Evolutionary conservation across 2,113 vertebrate genomes (phyloP), one percentile per base, ranked within the genome.

Genomic region (Melanostigma gelatinosum): DNA sequence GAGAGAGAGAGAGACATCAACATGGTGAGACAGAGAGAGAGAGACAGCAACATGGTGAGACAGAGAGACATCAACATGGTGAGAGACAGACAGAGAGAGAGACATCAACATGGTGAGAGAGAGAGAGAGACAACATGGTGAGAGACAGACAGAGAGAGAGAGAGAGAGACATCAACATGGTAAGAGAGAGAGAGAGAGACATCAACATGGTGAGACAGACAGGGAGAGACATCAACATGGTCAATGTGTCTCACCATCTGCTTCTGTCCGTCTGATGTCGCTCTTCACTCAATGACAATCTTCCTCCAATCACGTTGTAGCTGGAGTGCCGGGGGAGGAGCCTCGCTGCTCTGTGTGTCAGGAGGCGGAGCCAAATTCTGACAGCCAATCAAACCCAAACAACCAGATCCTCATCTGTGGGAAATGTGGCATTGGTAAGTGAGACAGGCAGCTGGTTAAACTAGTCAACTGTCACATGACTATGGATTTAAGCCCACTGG

Each of bases 401-500:
- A 91, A 93, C 83, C 86, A 82, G 16, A 98, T 99, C 86, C 96
- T 99, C 82, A 97, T 99, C 92, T 99, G 98, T 13, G 98, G 98
- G 15, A 99, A 99, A 83, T 99, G 98, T 46, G 97, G 98, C 73
- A 95, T 99, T 44, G 98, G 98, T 98, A 89, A 96, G 97, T 88
- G 44, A 40, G 38, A 40, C 38, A 40, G 38, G 38, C 38, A 40
- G 38, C 38, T 40, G 38, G 38, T 40, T 40, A 40, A 40, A 40
- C 38, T 2, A 40, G 38, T 40, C 38, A 40, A 9, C 38, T 40
- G 38, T 9, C 38, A 38, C 36, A 38, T 38, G 36, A 38, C 38
- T 40, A 40, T 8, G 9, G 8, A 40, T 40, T 40, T 40, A 9
- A 8, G 8, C 38, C 7, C 38, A 40, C 8, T 40, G 38, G 9